Conservation (phyloP, 1,140 invertebrate genomes). For the Zaprionus ornatus region DNA sequence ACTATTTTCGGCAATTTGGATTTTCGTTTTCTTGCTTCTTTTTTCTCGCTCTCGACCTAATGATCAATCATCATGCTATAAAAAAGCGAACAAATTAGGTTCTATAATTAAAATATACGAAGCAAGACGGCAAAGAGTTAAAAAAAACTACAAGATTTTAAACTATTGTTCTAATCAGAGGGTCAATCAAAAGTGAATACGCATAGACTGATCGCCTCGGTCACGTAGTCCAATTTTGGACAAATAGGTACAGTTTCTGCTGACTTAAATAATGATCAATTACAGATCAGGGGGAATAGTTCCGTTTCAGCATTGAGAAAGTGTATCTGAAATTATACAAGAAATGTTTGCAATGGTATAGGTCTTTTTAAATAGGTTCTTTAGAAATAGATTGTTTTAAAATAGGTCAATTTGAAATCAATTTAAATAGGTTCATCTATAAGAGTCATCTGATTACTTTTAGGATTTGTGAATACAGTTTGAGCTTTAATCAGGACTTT, state of each 20-base stretch:
- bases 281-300: slow-evolving; percentile 63
- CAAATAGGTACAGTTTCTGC: slow-evolving; percentile 51
- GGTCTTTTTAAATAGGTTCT: not conserved
- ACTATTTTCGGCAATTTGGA: slow-evolving; percentile 49
- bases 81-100: slow-evolving; percentile 69
- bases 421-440: not conserved
- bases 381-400: not conserved
- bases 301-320: slow-evolving; percentile 50
- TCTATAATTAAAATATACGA: slow-evolving; percentile 72
- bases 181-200: slow-evolving; percentile 38
- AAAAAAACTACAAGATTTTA: slow-evolving; percentile 39
- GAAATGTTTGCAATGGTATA: not conserved
- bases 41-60: slow-evolving; percentile 52
- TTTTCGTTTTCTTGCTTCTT: slow-evolving; percentile 37
- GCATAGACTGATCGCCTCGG: slow-evolving; percentile 37
- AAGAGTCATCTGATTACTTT: not conserved
- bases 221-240: slow-evolving; percentile 69
- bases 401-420: not conserved
- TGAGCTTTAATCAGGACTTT: not conserved
- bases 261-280: slow-evolving; percentile 41
- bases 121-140: slow-evolving; percentile 52
- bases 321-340: slow-evolving; percentile 10
- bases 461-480: not conserved
- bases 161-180: slow-evolving; percentile 64
- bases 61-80: slow-evolving; percentile 72